These are phyloP conservation scores for Porites cylindrica DNA, from an alignment of 92 coral and sea anemone genomes.

Conservation along the genomic window DNA sequence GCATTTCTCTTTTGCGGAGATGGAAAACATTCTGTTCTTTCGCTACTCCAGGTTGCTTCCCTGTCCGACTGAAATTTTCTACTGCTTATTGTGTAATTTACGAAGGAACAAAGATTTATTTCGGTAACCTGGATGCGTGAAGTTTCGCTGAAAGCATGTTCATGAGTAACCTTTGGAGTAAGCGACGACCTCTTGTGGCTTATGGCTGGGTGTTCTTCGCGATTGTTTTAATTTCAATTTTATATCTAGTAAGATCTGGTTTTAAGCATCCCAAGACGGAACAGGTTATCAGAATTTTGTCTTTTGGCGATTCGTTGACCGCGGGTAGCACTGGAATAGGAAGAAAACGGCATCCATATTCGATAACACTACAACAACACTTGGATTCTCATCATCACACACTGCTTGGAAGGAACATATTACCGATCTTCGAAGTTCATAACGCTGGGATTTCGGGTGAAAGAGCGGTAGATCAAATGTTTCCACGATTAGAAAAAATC, in stretches of 20 bases:
- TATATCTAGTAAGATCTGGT: conserved; percentile 8
- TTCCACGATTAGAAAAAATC: conserved; percentile 41
- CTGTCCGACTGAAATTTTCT: no score
- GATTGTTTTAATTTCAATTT: neutral
- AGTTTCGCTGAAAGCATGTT: neutral
- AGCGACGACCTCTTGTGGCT: neutral
- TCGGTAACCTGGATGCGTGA: neutral
- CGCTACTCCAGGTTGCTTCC: no score
- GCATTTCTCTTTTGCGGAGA: no score
- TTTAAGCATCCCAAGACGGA: neutral
- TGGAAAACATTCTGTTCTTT: no score
- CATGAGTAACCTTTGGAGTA: neutral
- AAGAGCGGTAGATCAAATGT: conserved; percentile 42
- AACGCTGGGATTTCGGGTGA: conserved; percentile 70
- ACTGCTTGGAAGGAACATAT: neutral
- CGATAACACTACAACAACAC: conserved; percentile 45
- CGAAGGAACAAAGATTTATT: neutral
- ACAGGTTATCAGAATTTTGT: conserved; percentile 42
- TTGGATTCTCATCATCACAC: conserved; percentile 37
- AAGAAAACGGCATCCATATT: conserved; percentile 49
- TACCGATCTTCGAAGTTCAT: conserved; percentile 40
- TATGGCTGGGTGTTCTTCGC: neutral
- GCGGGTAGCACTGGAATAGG: conserved; percentile 24
- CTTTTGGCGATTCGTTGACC: conserved; percentile 76
- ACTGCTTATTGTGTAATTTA: no score